Conservation (phyloP, 2,888 invertebrate genomes). For the Aporophyla lueneburgensis region DNA sequence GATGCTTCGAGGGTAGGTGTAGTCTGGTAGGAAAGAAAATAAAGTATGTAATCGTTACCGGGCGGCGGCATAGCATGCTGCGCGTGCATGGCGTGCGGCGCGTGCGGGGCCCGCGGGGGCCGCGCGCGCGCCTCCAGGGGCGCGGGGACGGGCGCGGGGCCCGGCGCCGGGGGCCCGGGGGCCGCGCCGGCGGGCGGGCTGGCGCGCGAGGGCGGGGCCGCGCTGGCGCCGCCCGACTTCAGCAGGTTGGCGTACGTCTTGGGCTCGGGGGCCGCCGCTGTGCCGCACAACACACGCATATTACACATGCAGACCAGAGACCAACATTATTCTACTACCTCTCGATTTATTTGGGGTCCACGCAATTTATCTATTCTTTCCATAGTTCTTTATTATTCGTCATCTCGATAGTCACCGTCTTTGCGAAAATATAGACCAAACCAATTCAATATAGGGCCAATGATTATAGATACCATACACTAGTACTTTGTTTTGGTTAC, state of each 20-base stretch:
- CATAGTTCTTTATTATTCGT: neutral
- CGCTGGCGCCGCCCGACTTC: slow-evolving; percentile 90
- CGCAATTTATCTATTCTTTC: too few relatives aligned
- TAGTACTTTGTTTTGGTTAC: neutral
- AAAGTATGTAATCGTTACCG: slow-evolving; percentile 18
- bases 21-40: neutral
- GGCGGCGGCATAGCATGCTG: slow-evolving; percentile 52
- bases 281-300: neutral
- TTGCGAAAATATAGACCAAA: neutral
- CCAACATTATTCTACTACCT: neutral
- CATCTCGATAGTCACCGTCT: neutral
- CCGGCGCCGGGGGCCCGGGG: slow-evolving; percentile 87
- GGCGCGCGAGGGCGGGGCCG: slow-evolving; percentile 61
- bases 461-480: neutral
- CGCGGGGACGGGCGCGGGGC: slow-evolving; percentile 62
- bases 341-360: too few relatives aligned
- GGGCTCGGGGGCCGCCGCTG: slow-evolving; percentile 91
- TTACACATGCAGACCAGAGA: neutral
- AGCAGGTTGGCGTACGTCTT: slow-evolving; percentile 97
- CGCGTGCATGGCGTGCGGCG: neutral
- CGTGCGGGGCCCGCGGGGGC: slow-evolving; percentile 66
- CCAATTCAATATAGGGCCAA: neutral
- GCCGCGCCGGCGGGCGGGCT: slow-evolving; percentile 91
- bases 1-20: neutral
- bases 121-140: slow-evolving; percentile 70